phyloP scores from a whole-genome alignment of 2,888 invertebrate species.

The Scelioninae gen. 1 region DNA sequence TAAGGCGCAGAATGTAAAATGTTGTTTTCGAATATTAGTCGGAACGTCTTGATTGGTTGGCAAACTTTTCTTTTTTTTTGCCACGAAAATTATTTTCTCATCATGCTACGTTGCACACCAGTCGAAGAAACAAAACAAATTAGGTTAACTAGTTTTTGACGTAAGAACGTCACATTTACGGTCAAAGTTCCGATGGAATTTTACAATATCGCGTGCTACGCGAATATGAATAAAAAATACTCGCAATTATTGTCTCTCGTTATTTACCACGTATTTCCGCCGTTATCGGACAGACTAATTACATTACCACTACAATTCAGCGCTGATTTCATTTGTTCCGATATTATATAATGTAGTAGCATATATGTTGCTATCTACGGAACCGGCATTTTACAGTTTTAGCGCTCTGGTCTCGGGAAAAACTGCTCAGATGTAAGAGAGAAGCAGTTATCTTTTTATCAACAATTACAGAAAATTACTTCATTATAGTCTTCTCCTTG shows the following conservation, averaged over 20 bases:
- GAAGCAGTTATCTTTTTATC: constrained; percentile 55
- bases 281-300: constrained; percentile 35
- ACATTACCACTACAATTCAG: constrained; percentile 1
- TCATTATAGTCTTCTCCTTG: constrained; percentile 20
- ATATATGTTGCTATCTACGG: constrained; percentile 35
- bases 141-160: constrained; percentile 68
- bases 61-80: constrained; percentile 10
- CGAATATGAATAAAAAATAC: constrained; percentile 47
- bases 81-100: constrained; percentile 36
- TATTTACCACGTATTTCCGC: constrained; percentile 32
- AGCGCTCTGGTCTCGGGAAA: constrained; percentile 18
- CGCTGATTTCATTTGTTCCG: constrained; percentile 30
- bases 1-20: constrained; percentile 11
- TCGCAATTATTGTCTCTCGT: constrained; percentile 51
- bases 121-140: constrained; percentile 68
- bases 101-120: constrained; percentile 15
- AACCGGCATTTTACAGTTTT: constrained; percentile 51
- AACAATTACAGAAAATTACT: constrained; percentile 55
- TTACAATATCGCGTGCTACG: constrained; percentile 36
- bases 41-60: constrained; percentile 29
- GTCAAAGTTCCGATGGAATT: constrained; percentile 27
- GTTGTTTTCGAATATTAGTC: constrained; percentile 42
- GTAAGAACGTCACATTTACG: constrained; percentile 39
- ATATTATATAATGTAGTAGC: constrained; percentile 28
- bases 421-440: constrained; percentile 11